Percentiles rank a stretch among this genome's conserved stretches.
phyloP scores from a whole-genome alignment of 2,888 invertebrate genomes.

The Lithophane socia region DNA sequence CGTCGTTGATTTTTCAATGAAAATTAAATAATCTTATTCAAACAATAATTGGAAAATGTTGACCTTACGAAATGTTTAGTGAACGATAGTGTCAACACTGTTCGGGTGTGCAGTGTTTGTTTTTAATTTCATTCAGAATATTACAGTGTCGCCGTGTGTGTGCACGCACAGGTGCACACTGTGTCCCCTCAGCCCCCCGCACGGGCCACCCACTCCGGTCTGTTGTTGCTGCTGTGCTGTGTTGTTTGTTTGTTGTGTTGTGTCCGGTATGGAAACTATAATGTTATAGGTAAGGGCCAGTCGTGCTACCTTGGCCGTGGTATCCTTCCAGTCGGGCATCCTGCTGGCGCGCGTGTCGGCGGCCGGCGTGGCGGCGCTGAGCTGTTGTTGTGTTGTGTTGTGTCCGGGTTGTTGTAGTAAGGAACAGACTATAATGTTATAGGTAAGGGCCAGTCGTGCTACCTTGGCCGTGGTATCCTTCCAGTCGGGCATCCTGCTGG shows the following conservation, averaged over 20 bases:
- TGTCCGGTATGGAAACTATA: too few relatives aligned
- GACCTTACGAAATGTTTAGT: background rate
- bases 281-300: too few relatives aligned
- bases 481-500: slow-evolving; percentile 91
- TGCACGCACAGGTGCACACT: too few relatives aligned
- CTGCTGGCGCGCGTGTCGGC: slow-evolving; percentile 92
- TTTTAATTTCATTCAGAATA: background rate
- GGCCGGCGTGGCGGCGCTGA: slow-evolving; percentile 94
- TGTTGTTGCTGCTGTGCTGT: too few relatives aligned
- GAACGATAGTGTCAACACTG: too few relatives aligned
- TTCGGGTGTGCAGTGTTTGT: background rate
- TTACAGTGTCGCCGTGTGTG: too few relatives aligned
- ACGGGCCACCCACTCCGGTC: too few relatives aligned
- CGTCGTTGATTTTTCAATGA: background rate
- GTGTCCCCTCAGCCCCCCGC: too few relatives aligned
- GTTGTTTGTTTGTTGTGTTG: too few relatives aligned
- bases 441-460: too few relatives aligned
- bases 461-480: slow-evolving; percentile 91
- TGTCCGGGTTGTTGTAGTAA: too few relatives aligned
- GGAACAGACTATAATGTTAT: too few relatives aligned
- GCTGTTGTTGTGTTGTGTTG: slow-evolving; percentile 94
- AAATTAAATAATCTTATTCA: background rate
- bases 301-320: slow-evolving; percentile 66
- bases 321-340: slow-evolving; percentile 94
- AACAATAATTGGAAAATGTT: background rate